These are phyloP conservation scores for Chaetodon trifascialis DNA, from an alignment of 2,113 vertebrate genomes.

Conservation along the genomic window DNA sequence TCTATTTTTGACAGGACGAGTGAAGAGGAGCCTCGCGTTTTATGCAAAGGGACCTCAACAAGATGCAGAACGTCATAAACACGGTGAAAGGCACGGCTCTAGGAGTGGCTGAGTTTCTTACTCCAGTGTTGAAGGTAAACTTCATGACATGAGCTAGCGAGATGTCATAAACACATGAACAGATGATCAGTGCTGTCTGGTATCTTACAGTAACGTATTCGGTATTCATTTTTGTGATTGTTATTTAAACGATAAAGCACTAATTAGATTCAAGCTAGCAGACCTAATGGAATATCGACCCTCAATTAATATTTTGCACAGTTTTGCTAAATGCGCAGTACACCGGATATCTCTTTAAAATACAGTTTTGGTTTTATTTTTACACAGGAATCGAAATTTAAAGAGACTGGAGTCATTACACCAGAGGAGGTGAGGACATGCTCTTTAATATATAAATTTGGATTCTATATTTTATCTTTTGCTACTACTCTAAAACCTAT, in stretches of 20 bases:
- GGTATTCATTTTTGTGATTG: not conserved
- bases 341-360: not conserved
- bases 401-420: slow-evolving; percentile 98
- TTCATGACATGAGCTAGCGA: slow-evolving; percentile 27
- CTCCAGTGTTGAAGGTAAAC: slow-evolving; percentile 96
- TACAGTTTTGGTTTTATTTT: slow-evolving; percentile 11
- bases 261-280: not conserved
- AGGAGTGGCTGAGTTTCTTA: slow-evolving; percentile 96
- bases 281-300: not conserved
- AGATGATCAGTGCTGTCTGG: not conserved
- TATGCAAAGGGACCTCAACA: not conserved
- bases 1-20: not conserved
- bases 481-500: not conserved
- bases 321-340: not conserved
- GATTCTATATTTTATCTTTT: not conserved
- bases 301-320: not conserved
- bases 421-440: slow-evolving; percentile 92
- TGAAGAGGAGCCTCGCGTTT: not conserved
- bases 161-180: not conserved
- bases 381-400: slow-evolving; percentile 96
- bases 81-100: slow-evolving; percentile 96
- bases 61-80: slow-evolving; percentile 98
- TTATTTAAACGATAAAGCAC: not conserved
- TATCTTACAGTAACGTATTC: not conserved
- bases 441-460: not conserved